phyloP scores from a whole-genome alignment of 2,113 vertebrate genomes.

The Pygoscelis adeliae region DNA sequence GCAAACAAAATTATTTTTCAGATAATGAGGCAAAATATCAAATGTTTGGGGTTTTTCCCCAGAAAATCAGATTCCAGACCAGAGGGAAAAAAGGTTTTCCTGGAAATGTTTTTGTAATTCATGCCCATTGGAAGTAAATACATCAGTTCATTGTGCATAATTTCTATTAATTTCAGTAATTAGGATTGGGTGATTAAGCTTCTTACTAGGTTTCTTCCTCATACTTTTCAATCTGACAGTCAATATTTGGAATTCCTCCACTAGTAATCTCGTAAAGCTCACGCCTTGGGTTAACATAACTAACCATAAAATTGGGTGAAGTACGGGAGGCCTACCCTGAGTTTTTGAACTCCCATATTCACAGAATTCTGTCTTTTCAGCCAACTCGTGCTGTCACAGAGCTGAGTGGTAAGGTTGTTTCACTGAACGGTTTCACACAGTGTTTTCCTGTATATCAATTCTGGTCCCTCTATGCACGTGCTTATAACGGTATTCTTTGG shows the following conservation, averaged over 20 bases:
- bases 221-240: background rate
- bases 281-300: background rate
- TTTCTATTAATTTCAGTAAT: background rate
- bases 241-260: background rate
- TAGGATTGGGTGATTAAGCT: background rate
- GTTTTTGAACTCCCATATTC: background rate
- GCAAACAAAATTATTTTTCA: background rate
- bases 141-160: background rate
- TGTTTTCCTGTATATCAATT: background rate
- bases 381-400: background rate
- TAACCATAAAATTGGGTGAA: background rate
- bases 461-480: background rate
- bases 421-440: background rate
- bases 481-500: background rate
- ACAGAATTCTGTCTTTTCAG: background rate
- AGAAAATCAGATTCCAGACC: background rate
- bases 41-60: accelerated
- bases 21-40: background rate
- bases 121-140: background rate
- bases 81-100: background rate
- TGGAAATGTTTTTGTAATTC: background rate
- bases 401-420: background rate
- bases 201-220: background rate
- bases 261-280: background rate
- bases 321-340: background rate